Base-by-base conservation (phyloP, 1,140 invertebrate species). In the Idris sp. region DNA sequence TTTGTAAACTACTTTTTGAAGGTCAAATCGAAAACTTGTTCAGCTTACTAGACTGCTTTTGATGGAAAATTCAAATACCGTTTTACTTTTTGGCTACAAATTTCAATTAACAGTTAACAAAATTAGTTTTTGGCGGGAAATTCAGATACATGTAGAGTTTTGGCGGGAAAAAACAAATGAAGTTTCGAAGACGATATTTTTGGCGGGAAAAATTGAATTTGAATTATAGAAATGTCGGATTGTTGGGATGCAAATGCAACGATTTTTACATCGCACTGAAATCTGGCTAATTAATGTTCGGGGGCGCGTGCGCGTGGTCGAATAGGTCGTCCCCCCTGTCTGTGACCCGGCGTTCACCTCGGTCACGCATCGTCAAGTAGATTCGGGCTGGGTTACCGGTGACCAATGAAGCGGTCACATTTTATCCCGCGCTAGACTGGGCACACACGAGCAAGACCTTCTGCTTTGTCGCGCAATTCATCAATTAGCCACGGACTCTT, bases 381-480 rank as follows among this genome's bases (percentile, higher is more conserved):
- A 77, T 74, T 77, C 71, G 61, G 56, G 46, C 71, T 77, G 61
- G 73, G 72, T 77, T 76, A 67, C 65, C 49, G 38, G 72, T 49
- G 68, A 54, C 74, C 76, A 74, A 80, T 80, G 76, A 78, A 80
- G 71, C 74, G 61, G 72, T 73, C 71, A 73, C 48, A 73, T 31
- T 59, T 69, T 62, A 65, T 58, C 43, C 41, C 46, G 65, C 48
- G 59, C 72, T 72, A 49, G 38, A 68, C 41, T 62, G 16, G 53
- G 48, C 56, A 67, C 58, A 59, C 49, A 59, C 59, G 69, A 64
- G 38, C 49, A 64, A 54, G 51, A 73, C 58, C 59, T 69, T 74
- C 58, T 74, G 48, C 69, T 74, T 73, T 62, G 68, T 69, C 38
- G 64, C 69, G 56, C 65, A 56, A 59, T 72, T 64, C 68, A 68